Conservation (phyloP, 2,888 invertebrate genomes). For the Catocala nupta region DNA sequence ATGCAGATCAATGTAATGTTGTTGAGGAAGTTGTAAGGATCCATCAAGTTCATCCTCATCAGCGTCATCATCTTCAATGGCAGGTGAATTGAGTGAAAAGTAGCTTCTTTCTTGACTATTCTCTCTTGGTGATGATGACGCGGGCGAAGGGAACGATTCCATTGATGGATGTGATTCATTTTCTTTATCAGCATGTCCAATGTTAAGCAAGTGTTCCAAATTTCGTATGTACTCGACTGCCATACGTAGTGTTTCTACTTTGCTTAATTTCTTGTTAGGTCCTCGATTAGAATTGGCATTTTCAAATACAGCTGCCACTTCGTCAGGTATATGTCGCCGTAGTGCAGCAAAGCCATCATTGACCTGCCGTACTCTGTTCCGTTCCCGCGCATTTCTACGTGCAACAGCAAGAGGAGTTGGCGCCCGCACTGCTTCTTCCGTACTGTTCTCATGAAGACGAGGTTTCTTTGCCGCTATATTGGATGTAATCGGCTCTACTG, state of each 20-base stretch:
- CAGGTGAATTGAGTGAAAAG: conserved; percentile 79
- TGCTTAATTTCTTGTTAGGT: conserved; percentile 92
- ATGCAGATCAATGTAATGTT: conserved; percentile 88
- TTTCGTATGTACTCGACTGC: conserved; percentile 96
- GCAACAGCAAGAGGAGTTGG: conserved; percentile 94
- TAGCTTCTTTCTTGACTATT: conserved; percentile 86
- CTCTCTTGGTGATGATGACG: conserved; percentile 83
- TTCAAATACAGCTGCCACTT: conserved; percentile 91
- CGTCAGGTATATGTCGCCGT: conserved; percentile 94
- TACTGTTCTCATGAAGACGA: conserved; percentile 77
- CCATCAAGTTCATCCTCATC: conserved; percentile 82
- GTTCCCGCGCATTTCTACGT: conserved; percentile 95
- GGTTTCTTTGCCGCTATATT: conserved; percentile 72
- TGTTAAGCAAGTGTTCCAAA: conserved; percentile 91
- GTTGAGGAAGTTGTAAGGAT: conserved; percentile 80
- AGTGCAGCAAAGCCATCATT: conserved; percentile 96
- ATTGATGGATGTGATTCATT: conserved; percentile 74
- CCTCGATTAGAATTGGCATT: conserved; percentile 89
- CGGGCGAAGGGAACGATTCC: conserved; percentile 84
- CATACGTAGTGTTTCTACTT: conserved; percentile 96
- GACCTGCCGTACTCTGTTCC: conserved; percentile 97
- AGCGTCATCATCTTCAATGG: conserved; percentile 79
- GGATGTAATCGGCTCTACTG: conserved; percentile 68
- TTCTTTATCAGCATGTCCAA: conserved; percentile 88
- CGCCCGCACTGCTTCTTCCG: conserved; percentile 80